Base-by-base conservation (phyloP, 1,140 invertebrate genomes). In the Drosophila pectinifera region DNA sequence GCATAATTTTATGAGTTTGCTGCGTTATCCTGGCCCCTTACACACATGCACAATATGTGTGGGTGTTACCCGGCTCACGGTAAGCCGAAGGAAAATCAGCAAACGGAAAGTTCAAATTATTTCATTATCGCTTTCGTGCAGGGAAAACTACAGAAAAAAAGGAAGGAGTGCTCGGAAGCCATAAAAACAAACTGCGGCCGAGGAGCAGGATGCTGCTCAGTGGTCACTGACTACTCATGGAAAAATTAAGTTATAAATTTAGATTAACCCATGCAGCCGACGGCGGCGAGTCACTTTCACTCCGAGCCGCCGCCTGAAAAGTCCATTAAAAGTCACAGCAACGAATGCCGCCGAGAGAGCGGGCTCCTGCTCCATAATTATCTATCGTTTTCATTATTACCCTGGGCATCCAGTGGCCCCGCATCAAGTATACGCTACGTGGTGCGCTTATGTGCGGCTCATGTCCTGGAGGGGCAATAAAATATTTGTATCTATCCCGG, bases 161-260 rank as follows among this genome's bases (percentile, higher is more conserved):
- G 14, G 5, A 13, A 22, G 26, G 18, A 58, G 8, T 56, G 34
- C 68, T 81, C 63, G 51, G 73, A 76, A 65, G 45, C 78, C 56
- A 61, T 67, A 78, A 54, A 82, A 82, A 64, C 39, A 38, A 55
- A 43, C 58, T 34, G 49, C 53, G 53, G 24, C 59, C 53, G 36
- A 20, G 53, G 13, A 41, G 51, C 58, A 56, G 58, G 61, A 22
- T 39, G 41, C 48, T 36, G 18, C 18, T 39, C 45, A 36, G 39
- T 45, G 48, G 49, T 53, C 43, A 26, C 26, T 28, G 78, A 54
- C 55, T 65, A 59, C 62, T 82, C 49, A 57, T 67, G 63, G 77
- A 77, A 78, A 89, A 88, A 88, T 89, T 54, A 88, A 80, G 84
- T 89, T 88, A 89, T 88, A 88, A 88, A 88, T 88, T 88, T 89